phyloP scores from a whole-genome alignment of 2,113 vertebrate species.

The rabbit (Oryctolagus cuniculus) region mOryCun1.1 NC_091444.1:61970501-61971000 shows the following conservation, averaged over 20 bases:
- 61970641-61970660: background rate
- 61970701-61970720: background rate
- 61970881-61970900: background rate
- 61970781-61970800: background rate
- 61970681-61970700: background rate
- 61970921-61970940: background rate
- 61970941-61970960: background rate
- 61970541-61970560: slow-evolving; percentile 70
- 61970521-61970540: slow-evolving; percentile 34
- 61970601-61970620: slow-evolving; percentile 45
- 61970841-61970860: background rate
- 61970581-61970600: slow-evolving; percentile 84
- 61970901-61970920: background rate
- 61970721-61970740: background rate
- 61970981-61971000: background rate
- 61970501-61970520: slow-evolving; percentile 58
- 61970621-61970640: background rate
- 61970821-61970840: background rate
- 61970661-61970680: background rate
- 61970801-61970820: background rate
- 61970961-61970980: background rate
- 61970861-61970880: background rate
- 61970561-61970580: slow-evolving; percentile 66
- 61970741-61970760: background rate
- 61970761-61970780: background rate